Evolutionary conservation across 2,888 invertebrate species (phyloP).

Genomic region (Clepsis dumicolana): DNA sequence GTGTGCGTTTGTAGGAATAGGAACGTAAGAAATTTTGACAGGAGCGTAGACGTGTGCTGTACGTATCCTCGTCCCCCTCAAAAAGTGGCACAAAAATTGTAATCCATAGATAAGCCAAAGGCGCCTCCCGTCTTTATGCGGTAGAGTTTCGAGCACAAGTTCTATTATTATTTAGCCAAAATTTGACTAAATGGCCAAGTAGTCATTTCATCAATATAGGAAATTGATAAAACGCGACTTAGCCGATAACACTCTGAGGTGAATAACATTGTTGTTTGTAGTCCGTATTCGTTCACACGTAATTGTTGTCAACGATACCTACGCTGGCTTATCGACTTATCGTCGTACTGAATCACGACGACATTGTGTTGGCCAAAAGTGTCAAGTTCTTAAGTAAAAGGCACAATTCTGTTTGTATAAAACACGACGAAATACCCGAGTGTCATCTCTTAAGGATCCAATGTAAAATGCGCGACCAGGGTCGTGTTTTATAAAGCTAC

Average conservation of each 20-base stretch:
- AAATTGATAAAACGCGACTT: conserved; percentile 34
- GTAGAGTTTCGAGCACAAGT: too few relatives aligned
- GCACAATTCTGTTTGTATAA: not conserved
- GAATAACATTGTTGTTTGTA: conserved; percentile 37
- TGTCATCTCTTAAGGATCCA: not conserved
- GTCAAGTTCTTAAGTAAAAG: not conserved
- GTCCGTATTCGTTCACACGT: conserved; percentile 11
- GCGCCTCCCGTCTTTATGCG: too few relatives aligned
- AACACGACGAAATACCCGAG: not conserved
- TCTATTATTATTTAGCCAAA: not conserved
- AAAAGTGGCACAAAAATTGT: too few relatives aligned
- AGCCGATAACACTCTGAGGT: conserved; percentile 34
- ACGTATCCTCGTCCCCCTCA: too few relatives aligned
- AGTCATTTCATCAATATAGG: conserved; percentile 19
- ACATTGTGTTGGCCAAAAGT: not conserved
- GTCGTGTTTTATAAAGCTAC: too few relatives aligned
- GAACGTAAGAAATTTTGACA: too few relatives aligned
- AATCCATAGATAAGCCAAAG: too few relatives aligned
- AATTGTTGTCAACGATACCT: conserved; percentile 23
- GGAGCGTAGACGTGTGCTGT: too few relatives aligned
- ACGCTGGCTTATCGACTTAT: not conserved
- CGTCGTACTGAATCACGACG: not conserved
- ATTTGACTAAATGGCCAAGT: not conserved
- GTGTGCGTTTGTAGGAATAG: too few relatives aligned
- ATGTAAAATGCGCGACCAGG: not conserved